A percentile compares a stretch with the other conserved stretches of the same genome.
phyloP scores from a whole-genome alignment of 2,113 vertebrate species.

The Gnathonemus longibarbis region DNA sequence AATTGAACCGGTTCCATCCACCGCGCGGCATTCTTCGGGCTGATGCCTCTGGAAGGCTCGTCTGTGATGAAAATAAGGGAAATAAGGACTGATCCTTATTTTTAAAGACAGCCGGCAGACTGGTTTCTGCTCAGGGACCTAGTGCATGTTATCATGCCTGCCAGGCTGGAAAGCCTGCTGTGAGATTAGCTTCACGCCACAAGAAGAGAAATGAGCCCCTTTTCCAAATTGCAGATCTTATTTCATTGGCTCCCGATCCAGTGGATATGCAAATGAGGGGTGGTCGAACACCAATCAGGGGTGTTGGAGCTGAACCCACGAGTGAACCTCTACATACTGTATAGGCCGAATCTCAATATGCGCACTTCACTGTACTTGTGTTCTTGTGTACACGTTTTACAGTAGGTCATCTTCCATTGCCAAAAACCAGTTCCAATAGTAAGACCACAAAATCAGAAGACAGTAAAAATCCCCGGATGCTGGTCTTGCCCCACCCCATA shows the following conservation, averaged over 20 bases:
- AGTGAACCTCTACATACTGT: not conserved
- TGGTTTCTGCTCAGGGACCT: not conserved
- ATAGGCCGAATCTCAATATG: too few species aligned
- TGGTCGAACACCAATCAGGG: not conserved
- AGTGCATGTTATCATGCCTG: not conserved
- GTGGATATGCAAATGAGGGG: not conserved
- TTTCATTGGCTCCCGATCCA: not conserved
- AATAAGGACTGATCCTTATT: slow-evolving; percentile 9
- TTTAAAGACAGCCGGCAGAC: not conserved
- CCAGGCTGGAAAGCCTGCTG: not conserved
- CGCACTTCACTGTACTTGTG: too few species aligned
- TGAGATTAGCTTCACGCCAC: not conserved
- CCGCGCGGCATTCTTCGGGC: not conserved
- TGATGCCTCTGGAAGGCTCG: not conserved
- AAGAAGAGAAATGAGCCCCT: not conserved
- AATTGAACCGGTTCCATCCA: slow-evolving; percentile 17
- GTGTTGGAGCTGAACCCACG: not conserved
- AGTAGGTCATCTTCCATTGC: too few species aligned
- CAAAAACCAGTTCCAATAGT: too few species aligned
- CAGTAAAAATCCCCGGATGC: too few species aligned
- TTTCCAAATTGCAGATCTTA: not conserved
- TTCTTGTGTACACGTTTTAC: too few species aligned
- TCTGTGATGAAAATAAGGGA: slow-evolving; percentile 8
- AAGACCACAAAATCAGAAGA: too few species aligned
- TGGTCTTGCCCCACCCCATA: too few species aligned